Percentiles rank a stretch among this genome's conserved stretches.
phyloP scores from a whole-genome alignment of 2,797 vertebrate genomes.

The Lycodopsis pacificus region DNA sequence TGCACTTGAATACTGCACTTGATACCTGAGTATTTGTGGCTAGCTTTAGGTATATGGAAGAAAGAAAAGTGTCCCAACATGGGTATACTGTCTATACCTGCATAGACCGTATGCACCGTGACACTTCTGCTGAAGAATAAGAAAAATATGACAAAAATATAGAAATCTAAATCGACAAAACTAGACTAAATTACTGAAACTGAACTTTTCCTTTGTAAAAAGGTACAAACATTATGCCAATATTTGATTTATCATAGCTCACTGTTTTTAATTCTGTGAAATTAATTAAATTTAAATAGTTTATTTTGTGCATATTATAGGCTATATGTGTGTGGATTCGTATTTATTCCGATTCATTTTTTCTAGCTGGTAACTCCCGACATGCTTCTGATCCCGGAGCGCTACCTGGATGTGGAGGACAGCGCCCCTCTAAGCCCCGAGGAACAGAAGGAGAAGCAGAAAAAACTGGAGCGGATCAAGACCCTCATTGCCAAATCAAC shows the following conservation, averaged over 20 bases:
- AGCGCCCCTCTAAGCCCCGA: constrained; percentile 90
- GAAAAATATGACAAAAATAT: no score
- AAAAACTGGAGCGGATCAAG: constrained; percentile 96
- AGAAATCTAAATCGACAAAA: no score
- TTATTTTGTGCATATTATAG: background rate
- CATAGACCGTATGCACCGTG: no score
- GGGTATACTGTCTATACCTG: no score
- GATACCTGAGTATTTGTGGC: no score
- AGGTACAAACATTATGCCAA: background rate
- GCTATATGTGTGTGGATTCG: background rate
- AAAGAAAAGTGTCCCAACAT: no score
- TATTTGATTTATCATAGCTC: background rate
- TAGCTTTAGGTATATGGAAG: no score
- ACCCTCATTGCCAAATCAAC: constrained; percentile 97
- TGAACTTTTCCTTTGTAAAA: no score
- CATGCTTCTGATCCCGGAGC: constrained; percentile 92
- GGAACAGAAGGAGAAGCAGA: constrained; percentile 94
- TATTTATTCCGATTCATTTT: background rate
- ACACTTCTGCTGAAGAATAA: no score
- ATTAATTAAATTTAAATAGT: background rate
- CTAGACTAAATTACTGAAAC: no score
- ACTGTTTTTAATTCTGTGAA: background rate
- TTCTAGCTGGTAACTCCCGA: constrained; percentile 89
- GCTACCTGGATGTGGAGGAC: constrained; percentile 90
- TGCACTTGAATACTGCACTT: no score